phyloP scores from a whole-genome alignment of 2,113 vertebrate species.

The Eclectus roratus region DNA sequence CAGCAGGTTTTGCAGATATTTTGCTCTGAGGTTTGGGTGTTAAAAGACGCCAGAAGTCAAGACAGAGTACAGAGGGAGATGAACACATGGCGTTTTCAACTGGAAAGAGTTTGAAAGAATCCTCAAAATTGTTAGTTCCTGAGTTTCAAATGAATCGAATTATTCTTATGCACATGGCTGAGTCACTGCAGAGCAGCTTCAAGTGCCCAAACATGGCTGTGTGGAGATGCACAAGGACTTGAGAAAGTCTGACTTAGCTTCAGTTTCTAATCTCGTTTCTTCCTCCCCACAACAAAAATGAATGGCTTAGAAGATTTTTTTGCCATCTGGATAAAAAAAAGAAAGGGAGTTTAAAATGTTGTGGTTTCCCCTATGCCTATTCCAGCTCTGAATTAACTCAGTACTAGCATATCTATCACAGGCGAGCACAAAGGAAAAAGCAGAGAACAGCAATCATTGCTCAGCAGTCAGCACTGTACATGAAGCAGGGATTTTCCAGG shows the following conservation, averaged over 20 bases:
- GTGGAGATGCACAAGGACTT: neutral
- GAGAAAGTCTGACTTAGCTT: neutral
- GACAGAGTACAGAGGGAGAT: neutral
- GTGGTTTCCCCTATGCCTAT: neutral
- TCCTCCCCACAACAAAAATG: neutral
- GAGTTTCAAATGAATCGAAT: neutral
- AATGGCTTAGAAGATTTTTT: conserved; percentile 5
- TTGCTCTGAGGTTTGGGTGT: neutral
- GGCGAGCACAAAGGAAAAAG: conserved; percentile 42
- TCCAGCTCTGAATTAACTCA: neutral
- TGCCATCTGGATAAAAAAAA: neutral
- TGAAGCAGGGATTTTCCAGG: conserved; percentile 58
- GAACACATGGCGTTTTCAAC: neutral
- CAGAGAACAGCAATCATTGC: conserved; percentile 36
- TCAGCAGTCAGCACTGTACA: conserved; percentile 57
- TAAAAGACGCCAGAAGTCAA: neutral
- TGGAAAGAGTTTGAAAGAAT: neutral
- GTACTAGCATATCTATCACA: neutral
- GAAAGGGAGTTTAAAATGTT: neutral
- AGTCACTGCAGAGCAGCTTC: neutral
- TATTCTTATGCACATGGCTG: neutral
- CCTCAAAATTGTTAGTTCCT: neutral
- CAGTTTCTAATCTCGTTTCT: neutral
- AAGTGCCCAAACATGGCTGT: neutral
- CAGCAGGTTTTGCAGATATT: neutral